Base-by-base conservation (phyloP, 2,797 vertebrate genomes). In the Hypotaenidia okinawae region DNA sequence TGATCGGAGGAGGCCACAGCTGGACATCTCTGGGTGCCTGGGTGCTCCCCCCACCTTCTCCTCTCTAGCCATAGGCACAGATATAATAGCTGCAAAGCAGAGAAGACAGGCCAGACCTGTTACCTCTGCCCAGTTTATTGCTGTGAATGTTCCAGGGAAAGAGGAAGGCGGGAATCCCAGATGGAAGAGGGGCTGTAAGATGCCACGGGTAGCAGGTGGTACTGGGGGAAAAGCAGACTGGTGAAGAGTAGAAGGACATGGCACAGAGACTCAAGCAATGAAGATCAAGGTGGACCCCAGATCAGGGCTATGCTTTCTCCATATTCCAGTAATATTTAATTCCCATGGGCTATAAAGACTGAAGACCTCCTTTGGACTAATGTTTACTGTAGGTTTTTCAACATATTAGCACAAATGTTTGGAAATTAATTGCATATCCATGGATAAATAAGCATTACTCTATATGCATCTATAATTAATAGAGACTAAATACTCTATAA, bases 381-480 rank as follows among this genome's bases (percentile, higher is more conserved):
- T 37, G 43, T 74, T 67, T 88, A 70, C 52, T 72, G n/a, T 14
- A 41, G 35, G 11, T 18, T 89, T 73, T 64, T 78, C 41, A 68
- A 24, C 16, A 23, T 77, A 84, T 89, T 51, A 80, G 54, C 90
- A 75, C 47, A 57, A 35, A 67, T 18, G 16, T 57, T 88, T 70
- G 47, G 55, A 87, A 92, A 77, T 66, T 58, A 78, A 69, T 61
- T 86, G n/a, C 67, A 51, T 45, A 55, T 23, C 41, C 8, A 25
- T 6, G 54, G 51, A 54, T 63, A 93, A 90, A 93, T 77, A 83
- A 84, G 18, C 45, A 89, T 86, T 81, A 67, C 61, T 92, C 62
- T 79, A 4, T 61, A 86, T 5, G 10, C 58, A 35, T 78, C 57
- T 84, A 61, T 47, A 88, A 91, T 69, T 82, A 94, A 91, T 67